phyloP scores from a whole-genome alignment of 2,888 invertebrate genomes.

The Drosophila testacea region DNA sequence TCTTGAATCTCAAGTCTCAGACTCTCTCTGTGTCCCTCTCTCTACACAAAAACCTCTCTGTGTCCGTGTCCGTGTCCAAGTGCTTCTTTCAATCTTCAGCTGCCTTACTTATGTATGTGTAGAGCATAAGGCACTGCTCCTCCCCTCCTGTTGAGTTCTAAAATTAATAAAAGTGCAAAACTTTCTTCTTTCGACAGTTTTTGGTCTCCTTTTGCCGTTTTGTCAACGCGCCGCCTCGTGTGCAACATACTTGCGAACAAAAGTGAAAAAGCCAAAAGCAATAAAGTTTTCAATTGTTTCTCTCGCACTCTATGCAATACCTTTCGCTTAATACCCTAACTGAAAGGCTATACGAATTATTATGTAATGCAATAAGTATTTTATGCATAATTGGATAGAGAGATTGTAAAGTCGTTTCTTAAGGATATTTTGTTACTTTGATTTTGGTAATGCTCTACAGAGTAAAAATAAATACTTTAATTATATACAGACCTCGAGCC shows the following conservation, averaged over 20 bases:
- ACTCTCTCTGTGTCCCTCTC: neutral
- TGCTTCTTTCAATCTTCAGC: slow-evolving; percentile 42
- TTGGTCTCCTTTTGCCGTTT: slow-evolving; percentile 53
- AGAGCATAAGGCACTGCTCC: slow-evolving; percentile 3
- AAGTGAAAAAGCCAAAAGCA: slow-evolving; percentile 80
- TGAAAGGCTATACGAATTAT: neutral
- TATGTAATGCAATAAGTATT: neutral
- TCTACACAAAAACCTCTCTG: neutral
- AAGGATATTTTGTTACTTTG: too few species aligned
- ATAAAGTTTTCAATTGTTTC: slow-evolving; percentile 79
- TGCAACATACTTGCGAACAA: slow-evolving; percentile 79
- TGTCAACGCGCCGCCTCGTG: slow-evolving; percentile 73
- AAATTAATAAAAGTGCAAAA: slow-evolving; percentile 77
- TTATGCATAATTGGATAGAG: neutral
- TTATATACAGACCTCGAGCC: too few species aligned
- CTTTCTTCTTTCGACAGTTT: slow-evolving; percentile 47
- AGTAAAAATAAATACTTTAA: too few species aligned
- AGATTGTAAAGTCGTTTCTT: neutral
- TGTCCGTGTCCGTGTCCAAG: slow-evolving; percentile 12
- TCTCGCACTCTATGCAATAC: slow-evolving; percentile 72
- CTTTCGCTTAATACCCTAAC: slow-evolving; percentile 21
- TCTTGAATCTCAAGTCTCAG: neutral
- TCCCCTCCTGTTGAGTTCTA: slow-evolving; percentile 54
- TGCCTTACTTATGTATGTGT: slow-evolving; percentile 43
- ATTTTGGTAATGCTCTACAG: too few species aligned